phyloP scores from a whole-genome alignment of 2,888 invertebrate genomes.

The Exephanes ischioxanthus region DNA sequence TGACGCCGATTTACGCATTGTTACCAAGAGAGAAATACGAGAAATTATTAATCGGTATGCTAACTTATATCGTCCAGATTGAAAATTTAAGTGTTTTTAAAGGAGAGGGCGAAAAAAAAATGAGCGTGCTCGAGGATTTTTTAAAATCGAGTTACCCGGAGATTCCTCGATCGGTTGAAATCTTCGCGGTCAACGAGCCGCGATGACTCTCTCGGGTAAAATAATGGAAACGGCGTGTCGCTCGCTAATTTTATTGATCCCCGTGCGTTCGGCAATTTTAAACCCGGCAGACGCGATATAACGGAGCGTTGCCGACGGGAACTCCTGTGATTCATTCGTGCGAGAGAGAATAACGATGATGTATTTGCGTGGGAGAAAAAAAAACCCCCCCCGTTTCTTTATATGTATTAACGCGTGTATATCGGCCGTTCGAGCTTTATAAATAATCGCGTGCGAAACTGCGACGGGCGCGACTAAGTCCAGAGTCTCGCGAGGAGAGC shows the following conservation, averaged over 20 bases:
- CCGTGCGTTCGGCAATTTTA: conserved; percentile 41
- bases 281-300: conserved; percentile 21
- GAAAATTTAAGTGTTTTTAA: conserved; percentile 30
- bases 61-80: conserved; percentile 33
- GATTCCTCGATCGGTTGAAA: conserved; percentile 18
- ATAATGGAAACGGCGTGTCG: conserved; percentile 9
- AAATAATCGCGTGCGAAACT: conserved; percentile 53
- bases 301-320: conserved; percentile 6
- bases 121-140: conserved; percentile 11
- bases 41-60: conserved; percentile 43
- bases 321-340: conserved; percentile 46
- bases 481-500: conserved; percentile 52
- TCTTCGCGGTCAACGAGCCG: neutral
- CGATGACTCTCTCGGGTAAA: neutral
- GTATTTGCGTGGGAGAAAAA: conserved; percentile 6
- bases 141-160: conserved; percentile 26
- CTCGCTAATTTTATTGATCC: conserved; percentile 35
- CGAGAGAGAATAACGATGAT: conserved; percentile 30
- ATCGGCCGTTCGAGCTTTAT: conserved; percentile 53
- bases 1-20: conserved; percentile 45
- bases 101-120: neutral
- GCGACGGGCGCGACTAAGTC: conserved; percentile 45
- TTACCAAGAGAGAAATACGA: conserved; percentile 50
- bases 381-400: conserved; percentile 8
- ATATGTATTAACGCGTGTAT: conserved; percentile 10